Conservation (phyloP, 2,888 invertebrate species). For the Entomobrya multifasciata region DNA sequence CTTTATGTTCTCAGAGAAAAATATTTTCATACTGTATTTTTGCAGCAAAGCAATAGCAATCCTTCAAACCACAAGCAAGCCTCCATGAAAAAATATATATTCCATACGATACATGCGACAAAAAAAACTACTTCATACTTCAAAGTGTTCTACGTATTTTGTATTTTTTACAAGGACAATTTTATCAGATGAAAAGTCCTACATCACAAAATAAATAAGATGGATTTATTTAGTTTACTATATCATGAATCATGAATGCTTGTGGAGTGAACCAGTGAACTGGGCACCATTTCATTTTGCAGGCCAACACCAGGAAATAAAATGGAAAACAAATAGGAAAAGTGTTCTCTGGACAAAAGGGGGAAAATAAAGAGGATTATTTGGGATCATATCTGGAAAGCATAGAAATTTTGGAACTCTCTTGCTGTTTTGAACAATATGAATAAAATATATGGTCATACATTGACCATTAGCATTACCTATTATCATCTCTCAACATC, state of each 20-base stretch:
- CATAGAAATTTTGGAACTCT: not conserved
- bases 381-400: not conserved
- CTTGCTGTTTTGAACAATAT: not conserved
- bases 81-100: too few species aligned
- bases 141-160: too few species aligned
- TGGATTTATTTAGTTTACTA: conserved; percentile 28
- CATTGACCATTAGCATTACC: not conserved
- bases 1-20: too few species aligned
- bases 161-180: not conserved
- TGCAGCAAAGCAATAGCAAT: too few species aligned
- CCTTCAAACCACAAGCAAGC: too few species aligned
- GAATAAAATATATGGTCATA: not conserved
- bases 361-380: not conserved
- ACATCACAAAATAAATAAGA: conserved; percentile 42
- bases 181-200: conserved; percentile 56
- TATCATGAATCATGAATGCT: not conserved
- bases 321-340: not conserved
- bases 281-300: not conserved
- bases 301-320: not conserved
- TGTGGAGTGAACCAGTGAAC: too few species aligned
- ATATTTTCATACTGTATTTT: too few species aligned
- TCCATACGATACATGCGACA: too few species aligned
- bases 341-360: conserved; percentile 12
- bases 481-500: not conserved
- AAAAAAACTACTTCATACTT: too few species aligned